phyloP scores from a whole-genome alignment of 2,113 vertebrate species.

The Xiphophorus hellerii region DNA sequence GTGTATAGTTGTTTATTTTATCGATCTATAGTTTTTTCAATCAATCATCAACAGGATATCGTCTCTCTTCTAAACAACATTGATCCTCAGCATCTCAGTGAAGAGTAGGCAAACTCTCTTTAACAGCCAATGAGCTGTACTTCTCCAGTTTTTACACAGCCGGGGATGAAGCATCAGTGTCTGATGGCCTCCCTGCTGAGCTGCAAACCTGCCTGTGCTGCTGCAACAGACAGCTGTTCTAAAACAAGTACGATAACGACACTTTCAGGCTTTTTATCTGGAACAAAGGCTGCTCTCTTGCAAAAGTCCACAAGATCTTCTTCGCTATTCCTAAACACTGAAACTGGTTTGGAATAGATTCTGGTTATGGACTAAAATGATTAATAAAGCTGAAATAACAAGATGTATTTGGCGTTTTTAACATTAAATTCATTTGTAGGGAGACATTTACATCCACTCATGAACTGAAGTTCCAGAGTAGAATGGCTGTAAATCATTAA shows the following conservation, averaged over 20 bases:
- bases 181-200: slow-evolving; percentile 11
- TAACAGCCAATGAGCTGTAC: slow-evolving; percentile 5
- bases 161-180: slow-evolving; percentile 12
- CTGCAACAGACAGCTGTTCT: slow-evolving; percentile 9
- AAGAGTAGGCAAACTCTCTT: slow-evolving; percentile 11
- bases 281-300: neutral
- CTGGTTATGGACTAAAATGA: neutral
- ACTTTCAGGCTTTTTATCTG: neutral
- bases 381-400: neutral
- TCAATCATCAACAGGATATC: slow-evolving; percentile 17
- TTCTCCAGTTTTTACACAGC: slow-evolving; percentile 23
- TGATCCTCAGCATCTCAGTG: slow-evolving; percentile 29
- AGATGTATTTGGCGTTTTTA: neutral
- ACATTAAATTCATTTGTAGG: neutral
- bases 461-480: too few relatives aligned
- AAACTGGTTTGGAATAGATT: neutral
- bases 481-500: too few relatives aligned
- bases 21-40: neutral
- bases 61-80: slow-evolving; percentile 13
- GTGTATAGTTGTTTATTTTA: neutral
- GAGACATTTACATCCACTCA: neutral
- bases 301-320: neutral
- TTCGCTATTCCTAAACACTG: neutral
- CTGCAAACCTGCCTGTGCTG: slow-evolving; percentile 7
- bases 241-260: slow-evolving; percentile 2